Evolutionary conservation across 2,113 vertebrate genomes (phyloP).

Genomic region (Columba janthina): DNA sequence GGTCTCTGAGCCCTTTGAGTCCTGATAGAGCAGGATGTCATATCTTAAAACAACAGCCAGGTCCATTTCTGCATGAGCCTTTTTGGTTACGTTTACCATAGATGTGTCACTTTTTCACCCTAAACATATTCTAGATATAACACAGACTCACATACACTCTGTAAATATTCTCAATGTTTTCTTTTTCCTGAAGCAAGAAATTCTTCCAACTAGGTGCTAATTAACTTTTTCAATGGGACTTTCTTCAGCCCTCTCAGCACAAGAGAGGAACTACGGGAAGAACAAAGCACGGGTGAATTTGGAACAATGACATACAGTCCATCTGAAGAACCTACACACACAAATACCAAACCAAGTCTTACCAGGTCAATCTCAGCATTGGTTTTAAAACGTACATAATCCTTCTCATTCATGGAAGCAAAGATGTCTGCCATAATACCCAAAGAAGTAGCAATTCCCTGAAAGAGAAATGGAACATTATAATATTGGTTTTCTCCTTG

Average conservation of each 20-base stretch:
- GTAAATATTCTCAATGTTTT: not conserved
- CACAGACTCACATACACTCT: not conserved
- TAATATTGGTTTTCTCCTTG: not conserved
- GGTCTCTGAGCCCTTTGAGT: not conserved
- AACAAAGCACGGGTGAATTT: not conserved
- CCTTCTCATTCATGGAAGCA: constrained; percentile 89
- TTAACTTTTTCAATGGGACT: not conserved
- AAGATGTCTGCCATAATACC: constrained; percentile 89
- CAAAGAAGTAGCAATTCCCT: constrained; percentile 89
- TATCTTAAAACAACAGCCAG: not conserved
- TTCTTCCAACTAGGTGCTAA: not conserved
- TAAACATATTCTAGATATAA: not conserved
- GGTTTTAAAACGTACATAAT: constrained; percentile 83
- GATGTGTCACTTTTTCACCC: not conserved
- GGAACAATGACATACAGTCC: not conserved
- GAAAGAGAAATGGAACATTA: not conserved
- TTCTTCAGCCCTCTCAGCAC: not conserved
- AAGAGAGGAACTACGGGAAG: not conserved
- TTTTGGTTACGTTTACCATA: not conserved
- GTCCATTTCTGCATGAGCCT: not conserved
- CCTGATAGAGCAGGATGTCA: not conserved
- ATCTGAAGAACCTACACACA: not conserved
- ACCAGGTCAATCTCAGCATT: constrained; percentile 81
- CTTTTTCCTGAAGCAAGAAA: not conserved
- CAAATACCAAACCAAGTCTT: constrained; percentile 14